Evolutionary conservation across 1,140 invertebrate species (phyloP), one percentile per base, ranked within the genome.

Genomic region (Pectinophora gossypiella): DNA sequence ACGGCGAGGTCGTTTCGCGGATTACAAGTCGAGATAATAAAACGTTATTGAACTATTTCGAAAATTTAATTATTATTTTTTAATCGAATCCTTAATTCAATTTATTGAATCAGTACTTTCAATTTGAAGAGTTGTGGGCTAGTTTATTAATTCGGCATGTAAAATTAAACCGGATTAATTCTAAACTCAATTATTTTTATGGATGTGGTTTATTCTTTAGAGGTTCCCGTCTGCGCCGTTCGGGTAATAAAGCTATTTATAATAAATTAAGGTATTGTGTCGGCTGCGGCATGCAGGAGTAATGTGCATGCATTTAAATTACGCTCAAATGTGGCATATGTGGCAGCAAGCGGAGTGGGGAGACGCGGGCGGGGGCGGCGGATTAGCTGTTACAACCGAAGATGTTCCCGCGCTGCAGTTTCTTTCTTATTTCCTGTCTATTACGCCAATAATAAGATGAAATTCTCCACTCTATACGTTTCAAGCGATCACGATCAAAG

Each of bases 291-390:
- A 54, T 63, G 47, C 56, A 56, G 64, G 61, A 67, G 68, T 69
- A 73, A 73, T 73, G 64, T 72, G 66, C 57, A 72, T 76, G 73
- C 70, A 76, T 76, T 76, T 76, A 76, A 76, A 76, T 73, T 73
- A 72, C 68, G 55, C 65, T 72, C 68, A 73, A 76, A 73, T 72
- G 70, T 59, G 61, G 63, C 63, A 70, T 64, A 66, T 67, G 69
- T 61, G 65, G 54, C 59, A 32, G 9, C 27, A 10, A 9, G 6
- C 27, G 9, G 27, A 12, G 9, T 32, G 27, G n/a, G 27, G 2
- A 32, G 9, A n/a, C 27, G 27, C 2, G n/a, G 27, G 27, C 27
- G 27, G 27, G 9, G 27, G 27, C 27, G 7, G n/a, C n/a, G n/a
- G n/a, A n/a, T n/a, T n/a, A n/a, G n/a, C n/a, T n/a, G n/a, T n/a